Conservation (phyloP, 1,140 invertebrate genomes). For the Mya arenaria region DNA sequence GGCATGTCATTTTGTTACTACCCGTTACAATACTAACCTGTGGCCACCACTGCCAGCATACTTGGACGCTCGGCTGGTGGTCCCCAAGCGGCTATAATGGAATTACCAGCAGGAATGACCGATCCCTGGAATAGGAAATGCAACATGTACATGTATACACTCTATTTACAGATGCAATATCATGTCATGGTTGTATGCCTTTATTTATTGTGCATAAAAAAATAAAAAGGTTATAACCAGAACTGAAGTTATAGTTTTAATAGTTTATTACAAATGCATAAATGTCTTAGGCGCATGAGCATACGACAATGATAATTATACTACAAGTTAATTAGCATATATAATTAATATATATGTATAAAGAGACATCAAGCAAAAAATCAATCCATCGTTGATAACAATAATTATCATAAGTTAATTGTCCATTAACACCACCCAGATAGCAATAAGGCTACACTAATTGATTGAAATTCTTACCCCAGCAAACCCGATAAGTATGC, state of each 20-base stretch:
- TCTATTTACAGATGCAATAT: too few relatives aligned
- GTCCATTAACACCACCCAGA: neutral
- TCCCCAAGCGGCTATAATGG: conserved; percentile 13
- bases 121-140: conserved; percentile 17
- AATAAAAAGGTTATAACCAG: too few relatives aligned
- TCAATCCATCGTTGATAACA: neutral
- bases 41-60: neutral
- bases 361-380: too few relatives aligned
- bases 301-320: too few relatives aligned
- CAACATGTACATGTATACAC: too few relatives aligned
- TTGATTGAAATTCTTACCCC: conserved; percentile 33
- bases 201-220: too few relatives aligned
- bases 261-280: too few relatives aligned
- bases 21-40: neutral
- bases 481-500: conserved; percentile 22
- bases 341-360: too few relatives aligned
- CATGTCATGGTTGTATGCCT: too few relatives aligned
- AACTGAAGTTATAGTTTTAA: too few relatives aligned
- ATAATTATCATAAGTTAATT: neutral
- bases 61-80: conserved; percentile 4
- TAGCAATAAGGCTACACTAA: neutral
- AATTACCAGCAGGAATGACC: neutral
- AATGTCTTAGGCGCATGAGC: too few relatives aligned
- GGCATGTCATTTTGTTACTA: neutral
- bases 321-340: too few relatives aligned